These are phyloP conservation scores for Dallia pectoralis DNA, from an alignment of 2,797 vertebrate genomes.

Conservation along the genomic window DNA sequence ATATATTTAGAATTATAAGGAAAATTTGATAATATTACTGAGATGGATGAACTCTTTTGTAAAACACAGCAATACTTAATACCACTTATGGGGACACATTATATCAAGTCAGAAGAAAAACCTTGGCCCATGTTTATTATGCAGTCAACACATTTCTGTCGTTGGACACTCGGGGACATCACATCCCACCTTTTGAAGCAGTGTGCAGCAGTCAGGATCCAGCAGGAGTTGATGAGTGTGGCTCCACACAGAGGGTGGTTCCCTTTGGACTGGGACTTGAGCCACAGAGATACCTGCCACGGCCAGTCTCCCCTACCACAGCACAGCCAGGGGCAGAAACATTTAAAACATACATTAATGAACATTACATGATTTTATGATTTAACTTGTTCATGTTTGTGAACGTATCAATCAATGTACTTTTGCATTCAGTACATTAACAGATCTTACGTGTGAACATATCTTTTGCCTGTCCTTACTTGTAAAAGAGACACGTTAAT, in stretches of 20 bases:
- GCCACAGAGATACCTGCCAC: constrained; percentile 73
- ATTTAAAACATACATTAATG: background rate
- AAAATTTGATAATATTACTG: background rate
- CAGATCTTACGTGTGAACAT: too few relatives aligned
- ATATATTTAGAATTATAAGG: background rate
- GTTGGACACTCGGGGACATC: constrained; percentile 41
- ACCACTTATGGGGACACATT: background rate
- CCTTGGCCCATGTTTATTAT: background rate
- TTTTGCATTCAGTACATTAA: background rate
- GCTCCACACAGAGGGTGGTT: constrained; percentile 83
- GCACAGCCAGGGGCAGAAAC: constrained; percentile 13
- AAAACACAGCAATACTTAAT: background rate
- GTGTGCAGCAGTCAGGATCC: constrained; percentile 87
- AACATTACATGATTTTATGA: background rate
- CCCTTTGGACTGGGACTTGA: constrained; percentile 78
- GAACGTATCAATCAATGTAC: background rate
- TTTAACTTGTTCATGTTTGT: background rate
- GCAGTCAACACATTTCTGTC: background rate
- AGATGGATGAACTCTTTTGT: background rate
- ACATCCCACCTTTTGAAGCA: constrained; percentile 85
- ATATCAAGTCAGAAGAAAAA: too few relatives aligned
- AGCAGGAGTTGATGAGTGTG: constrained; percentile 83
- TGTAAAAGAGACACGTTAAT: too few relatives aligned
- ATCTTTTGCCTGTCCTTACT: too few relatives aligned
- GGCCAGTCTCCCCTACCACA: constrained; percentile 82